Percentiles rank a stretch among this genome's conserved stretches.
Evolutionary conservation across 2,113 vertebrate species (phyloP).

Genomic region (Jacana jacana): DNA sequence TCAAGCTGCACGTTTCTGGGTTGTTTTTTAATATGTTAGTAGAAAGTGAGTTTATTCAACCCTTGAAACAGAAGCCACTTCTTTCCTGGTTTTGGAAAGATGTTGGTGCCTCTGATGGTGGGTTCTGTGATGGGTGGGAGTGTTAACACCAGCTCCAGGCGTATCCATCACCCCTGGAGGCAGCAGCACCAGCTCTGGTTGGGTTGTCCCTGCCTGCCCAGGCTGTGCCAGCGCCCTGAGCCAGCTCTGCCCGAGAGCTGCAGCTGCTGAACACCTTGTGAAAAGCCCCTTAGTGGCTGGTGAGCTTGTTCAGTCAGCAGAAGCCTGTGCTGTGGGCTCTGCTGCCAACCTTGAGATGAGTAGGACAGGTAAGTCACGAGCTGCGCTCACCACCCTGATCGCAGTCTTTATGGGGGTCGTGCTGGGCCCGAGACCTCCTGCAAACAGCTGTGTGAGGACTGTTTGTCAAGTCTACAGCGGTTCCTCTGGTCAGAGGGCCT

Average conservation of each 20-base stretch:
- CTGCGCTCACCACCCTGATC: not conserved
- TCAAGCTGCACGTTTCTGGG: not conserved
- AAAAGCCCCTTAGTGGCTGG: not conserved
- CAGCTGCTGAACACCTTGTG: not conserved
- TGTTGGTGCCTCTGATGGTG: not conserved
- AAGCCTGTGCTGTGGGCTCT: not conserved
- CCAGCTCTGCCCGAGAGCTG: not conserved
- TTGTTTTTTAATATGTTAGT: not conserved
- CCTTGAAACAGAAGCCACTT: not conserved
- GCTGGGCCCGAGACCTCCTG: not conserved
- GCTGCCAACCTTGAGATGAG: not conserved
- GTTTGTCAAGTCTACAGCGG: not conserved
- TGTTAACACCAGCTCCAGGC: not conserved
- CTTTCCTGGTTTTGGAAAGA: not conserved
- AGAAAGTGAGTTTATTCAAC: not conserved
- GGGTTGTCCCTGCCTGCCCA: rapidly evolving
- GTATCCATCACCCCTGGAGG: not conserved
- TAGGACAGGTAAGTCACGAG: conserved; percentile 4
- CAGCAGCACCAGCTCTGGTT: not conserved
- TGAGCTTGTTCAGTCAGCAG: not conserved
- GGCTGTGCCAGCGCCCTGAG: not conserved
- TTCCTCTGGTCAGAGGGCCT: not conserved
- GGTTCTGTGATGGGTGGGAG: not conserved
- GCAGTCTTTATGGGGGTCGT: rapidly evolving
- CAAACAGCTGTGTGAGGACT: not conserved